These are phyloP conservation scores for Spinus olivaceus DNA, from an alignment of 2,797 vertebrate species.

Conservation along the genomic window DNA sequence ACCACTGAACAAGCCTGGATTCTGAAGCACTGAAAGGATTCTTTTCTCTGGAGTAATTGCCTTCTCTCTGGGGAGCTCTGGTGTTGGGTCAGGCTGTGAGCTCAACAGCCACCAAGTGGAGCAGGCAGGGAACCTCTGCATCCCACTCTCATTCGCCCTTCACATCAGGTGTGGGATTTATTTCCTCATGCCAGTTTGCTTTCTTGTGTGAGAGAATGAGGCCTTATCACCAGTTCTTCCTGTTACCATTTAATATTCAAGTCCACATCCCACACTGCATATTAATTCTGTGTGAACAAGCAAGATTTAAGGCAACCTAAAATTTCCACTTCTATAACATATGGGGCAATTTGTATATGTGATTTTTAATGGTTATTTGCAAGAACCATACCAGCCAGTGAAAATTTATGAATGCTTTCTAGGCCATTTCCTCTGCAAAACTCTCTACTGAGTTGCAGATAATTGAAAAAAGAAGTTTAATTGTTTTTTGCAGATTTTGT, in stretches of 20 bases:
- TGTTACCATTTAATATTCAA: not conserved
- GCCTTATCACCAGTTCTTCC: not conserved
- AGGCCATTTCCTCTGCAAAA: not conserved
- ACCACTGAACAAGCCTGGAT: not conserved
- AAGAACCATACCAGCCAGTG: not conserved
- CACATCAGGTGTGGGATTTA: not conserved
- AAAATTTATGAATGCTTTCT: not conserved
- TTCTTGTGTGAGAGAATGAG: not conserved
- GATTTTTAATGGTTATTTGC: not conserved
- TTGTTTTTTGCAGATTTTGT: not conserved
- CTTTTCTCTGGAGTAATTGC: not conserved
- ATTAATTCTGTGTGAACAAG: not conserved
- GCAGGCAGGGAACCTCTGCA: not conserved
- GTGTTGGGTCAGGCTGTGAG: not conserved
- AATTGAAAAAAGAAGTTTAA: not conserved
- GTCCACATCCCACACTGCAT: not conserved
- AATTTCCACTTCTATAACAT: not conserved
- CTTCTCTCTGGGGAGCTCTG: not conserved
- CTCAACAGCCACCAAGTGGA: not conserved
- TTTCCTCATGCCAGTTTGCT: not conserved
- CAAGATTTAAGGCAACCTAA: not conserved
- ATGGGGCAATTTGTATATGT: not conserved
- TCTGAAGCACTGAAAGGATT: not conserved
- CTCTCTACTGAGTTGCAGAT: not conserved
- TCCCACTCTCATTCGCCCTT: fast-evolving